A percentile compares a stretch with the other conserved stretches of the same genome.
phyloP scores from a whole-genome alignment of 2,888 invertebrate genomes.

The Perizoma affinitatum region DNA sequence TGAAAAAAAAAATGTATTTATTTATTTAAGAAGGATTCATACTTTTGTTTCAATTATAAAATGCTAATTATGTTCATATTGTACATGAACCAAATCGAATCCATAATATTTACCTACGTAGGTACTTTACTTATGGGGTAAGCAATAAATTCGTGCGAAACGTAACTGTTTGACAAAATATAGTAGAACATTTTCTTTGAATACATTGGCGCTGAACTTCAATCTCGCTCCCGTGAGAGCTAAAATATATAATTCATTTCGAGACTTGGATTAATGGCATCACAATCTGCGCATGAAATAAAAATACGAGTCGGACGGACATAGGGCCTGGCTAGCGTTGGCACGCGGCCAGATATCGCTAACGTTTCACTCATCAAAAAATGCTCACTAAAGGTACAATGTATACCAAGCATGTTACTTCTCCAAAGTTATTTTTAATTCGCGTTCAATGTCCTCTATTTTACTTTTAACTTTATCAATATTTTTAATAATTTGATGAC shows the following conservation, averaged over 20 bases:
- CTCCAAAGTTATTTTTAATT: slow-evolving; percentile 37
- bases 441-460: slow-evolving; percentile 44
- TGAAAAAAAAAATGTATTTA: no score
- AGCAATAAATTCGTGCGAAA: no score
- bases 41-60: no score
- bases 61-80: no score
- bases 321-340: slow-evolving; percentile 61
- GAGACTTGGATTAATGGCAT: slow-evolving; percentile 60
- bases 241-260: slow-evolving; percentile 48
- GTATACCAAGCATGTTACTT: slow-evolving; percentile 40
- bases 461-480: slow-evolving; percentile 9
- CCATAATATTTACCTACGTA: no score
- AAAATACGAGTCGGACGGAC: slow-evolving; percentile 63
- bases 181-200: slow-evolving; percentile 27
- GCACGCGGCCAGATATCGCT: slow-evolving; percentile 67
- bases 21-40: no score
- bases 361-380: slow-evolving; percentile 64
- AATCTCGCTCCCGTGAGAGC: slow-evolving; percentile 39
- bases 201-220: slow-evolving; percentile 33
- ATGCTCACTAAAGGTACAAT: slow-evolving; percentile 36
- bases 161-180: slow-evolving; percentile 5
- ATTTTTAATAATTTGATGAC: no score
- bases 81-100: no score
- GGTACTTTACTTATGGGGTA: no score
- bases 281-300: slow-evolving; percentile 66